Evolutionary conservation across 2,797 vertebrate genomes (phyloP).

Genomic region (Poecilia velifera): DNA sequence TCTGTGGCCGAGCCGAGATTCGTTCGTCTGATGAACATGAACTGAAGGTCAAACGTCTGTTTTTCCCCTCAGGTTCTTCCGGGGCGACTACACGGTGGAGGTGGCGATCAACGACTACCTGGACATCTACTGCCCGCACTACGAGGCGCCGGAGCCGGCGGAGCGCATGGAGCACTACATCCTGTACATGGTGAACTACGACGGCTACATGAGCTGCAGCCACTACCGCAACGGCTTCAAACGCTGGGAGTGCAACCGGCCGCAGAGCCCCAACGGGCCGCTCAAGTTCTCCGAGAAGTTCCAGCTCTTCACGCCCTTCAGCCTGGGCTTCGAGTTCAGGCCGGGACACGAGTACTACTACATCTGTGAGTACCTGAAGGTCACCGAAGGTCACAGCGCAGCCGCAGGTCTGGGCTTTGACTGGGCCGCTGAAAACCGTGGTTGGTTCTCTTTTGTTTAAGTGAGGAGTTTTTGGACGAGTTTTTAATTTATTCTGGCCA

Average conservation of each 20-base stretch:
- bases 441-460: no score
- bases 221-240: constrained; percentile 92
- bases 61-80: constrained; percentile 79
- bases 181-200: constrained; percentile 95
- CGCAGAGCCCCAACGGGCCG: constrained; percentile 87
- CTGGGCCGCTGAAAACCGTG: not conserved
- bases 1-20: not conserved
- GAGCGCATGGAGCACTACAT: constrained; percentile 90
- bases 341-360: constrained; percentile 96
- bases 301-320: constrained; percentile 97
- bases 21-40: not conserved
- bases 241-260: constrained; percentile 96
- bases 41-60: not conserved
- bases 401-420: not conserved
- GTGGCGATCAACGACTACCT: constrained; percentile 97
- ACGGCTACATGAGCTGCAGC: constrained; percentile 91
- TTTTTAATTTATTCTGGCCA: no score
- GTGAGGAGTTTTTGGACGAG: no score
- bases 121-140: constrained; percentile 97
- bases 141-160: constrained; percentile 81
- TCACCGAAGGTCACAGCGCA: no score
- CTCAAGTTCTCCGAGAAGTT: constrained; percentile 98
- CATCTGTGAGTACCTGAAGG: constrained; percentile 87
- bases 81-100: constrained; percentile 91
- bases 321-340: constrained; percentile 94